Evolutionary conservation across 2,113 vertebrate species (phyloP).

Genomic region (Lampris incognitus): DNA sequence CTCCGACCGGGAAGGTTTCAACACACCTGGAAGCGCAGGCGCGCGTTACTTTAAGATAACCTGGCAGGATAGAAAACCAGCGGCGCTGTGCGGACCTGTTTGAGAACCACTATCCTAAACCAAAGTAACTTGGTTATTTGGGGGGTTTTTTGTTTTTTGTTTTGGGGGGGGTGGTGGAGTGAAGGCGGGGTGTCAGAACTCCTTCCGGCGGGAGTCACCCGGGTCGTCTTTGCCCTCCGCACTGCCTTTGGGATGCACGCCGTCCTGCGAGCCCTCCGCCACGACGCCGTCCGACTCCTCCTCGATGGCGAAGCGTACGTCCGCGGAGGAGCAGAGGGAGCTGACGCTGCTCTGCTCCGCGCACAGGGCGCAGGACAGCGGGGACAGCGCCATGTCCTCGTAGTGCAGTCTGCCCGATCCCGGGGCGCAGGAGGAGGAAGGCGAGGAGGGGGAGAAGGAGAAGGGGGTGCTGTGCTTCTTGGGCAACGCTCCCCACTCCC

Average conservation of each 20-base stretch:
- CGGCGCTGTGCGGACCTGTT: too few species aligned
- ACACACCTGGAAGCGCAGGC: too few species aligned
- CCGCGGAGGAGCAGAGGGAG: slow-evolving; percentile 91
- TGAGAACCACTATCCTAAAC: too few species aligned
- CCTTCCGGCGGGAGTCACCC: slow-evolving; percentile 76
- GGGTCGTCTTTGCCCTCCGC: slow-evolving; percentile 83
- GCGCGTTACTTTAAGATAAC: too few species aligned
- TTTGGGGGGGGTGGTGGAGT: too few species aligned
- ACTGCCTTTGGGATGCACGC: slow-evolving; percentile 39
- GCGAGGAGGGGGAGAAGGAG: slow-evolving; percentile 57
- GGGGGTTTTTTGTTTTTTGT: too few species aligned
- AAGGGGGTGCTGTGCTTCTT: slow-evolving; percentile 81
- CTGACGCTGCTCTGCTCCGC: slow-evolving; percentile 93
- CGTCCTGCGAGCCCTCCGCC: slow-evolving; percentile 80
- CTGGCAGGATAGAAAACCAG: too few species aligned
- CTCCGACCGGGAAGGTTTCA: too few species aligned
- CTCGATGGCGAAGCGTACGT: slow-evolving; percentile 89
- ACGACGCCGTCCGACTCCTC: slow-evolving; percentile 87
- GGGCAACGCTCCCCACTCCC: slow-evolving; percentile 89
- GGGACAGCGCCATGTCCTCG: slow-evolving; percentile 77
- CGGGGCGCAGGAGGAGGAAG: too few species aligned
- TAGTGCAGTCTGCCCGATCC: neutral
- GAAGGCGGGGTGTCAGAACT: slow-evolving; percentile 53
- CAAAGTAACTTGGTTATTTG: too few species aligned
- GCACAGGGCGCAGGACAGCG: slow-evolving; percentile 89